phyloP scores from a whole-genome alignment of 2,113 vertebrate genomes.

The Colius striatus region DNA sequence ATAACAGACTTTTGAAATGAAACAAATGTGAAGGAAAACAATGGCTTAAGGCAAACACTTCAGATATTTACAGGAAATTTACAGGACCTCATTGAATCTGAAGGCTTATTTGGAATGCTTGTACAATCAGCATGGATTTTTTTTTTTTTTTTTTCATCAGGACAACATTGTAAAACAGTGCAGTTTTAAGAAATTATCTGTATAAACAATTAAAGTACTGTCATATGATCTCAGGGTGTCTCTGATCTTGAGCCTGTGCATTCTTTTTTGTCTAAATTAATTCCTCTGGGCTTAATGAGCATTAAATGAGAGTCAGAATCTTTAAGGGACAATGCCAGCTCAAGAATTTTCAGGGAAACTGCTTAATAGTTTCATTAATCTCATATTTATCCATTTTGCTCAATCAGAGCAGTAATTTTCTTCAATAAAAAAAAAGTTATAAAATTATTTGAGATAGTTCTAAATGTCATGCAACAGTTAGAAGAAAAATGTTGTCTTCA shows the following conservation, averaged over 20 bases:
- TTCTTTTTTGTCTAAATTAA: neutral
- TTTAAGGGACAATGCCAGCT: neutral
- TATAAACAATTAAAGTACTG: neutral
- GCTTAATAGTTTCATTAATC: neutral
- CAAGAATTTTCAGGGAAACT: neutral
- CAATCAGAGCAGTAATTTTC: neutral
- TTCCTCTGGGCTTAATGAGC: neutral
- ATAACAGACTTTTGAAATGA: neutral
- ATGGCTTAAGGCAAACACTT: neutral
- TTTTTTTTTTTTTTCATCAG: neutral
- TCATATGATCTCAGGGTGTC: accelerated
- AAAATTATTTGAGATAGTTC: neutral
- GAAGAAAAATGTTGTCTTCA: neutral
- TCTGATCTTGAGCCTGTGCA: neutral
- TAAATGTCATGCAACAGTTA: neutral
- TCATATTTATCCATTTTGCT: neutral
- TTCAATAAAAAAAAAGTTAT: neutral
- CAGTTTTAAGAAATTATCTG: neutral
- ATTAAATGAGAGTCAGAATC: neutral
- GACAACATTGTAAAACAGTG: neutral
- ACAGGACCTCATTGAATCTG: no score
- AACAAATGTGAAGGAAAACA: neutral
- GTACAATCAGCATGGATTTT: neutral
- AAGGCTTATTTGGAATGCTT: neutral
- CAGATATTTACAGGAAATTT: neutral